phyloP scores from a whole-genome alignment of 1,140 invertebrate genomes.

The Asobara japonica region DNA sequence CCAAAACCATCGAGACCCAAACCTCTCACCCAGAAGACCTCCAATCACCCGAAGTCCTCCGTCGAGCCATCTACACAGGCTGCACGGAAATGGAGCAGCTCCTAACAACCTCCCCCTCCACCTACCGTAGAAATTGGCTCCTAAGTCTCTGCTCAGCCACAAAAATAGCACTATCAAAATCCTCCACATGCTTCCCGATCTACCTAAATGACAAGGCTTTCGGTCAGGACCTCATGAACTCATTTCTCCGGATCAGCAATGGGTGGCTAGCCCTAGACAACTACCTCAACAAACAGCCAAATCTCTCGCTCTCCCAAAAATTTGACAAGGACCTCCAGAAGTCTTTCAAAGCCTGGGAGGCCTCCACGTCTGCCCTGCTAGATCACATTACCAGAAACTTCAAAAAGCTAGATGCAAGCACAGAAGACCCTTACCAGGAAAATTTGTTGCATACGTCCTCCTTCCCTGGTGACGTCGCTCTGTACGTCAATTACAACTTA shows the following conservation, averaged over 20 bases:
- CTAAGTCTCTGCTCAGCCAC: slow-evolving; percentile 51
- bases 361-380: slow-evolving; percentile 49
- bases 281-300: slow-evolving; percentile 58
- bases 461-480: slow-evolving; percentile 58
- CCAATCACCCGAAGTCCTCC: slow-evolving; percentile 42
- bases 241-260: slow-evolving; percentile 56
- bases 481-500: slow-evolving; percentile 51
- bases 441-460: slow-evolving; percentile 32
- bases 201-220: slow-evolving; percentile 53
- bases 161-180: slow-evolving; percentile 55
- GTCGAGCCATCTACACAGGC: slow-evolving; percentile 51
- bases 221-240: slow-evolving; percentile 53
- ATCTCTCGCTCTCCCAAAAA: slow-evolving; percentile 50
- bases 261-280: slow-evolving; percentile 61
- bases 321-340: slow-evolving; percentile 45
- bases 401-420: slow-evolving; percentile 42
- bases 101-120: slow-evolving; percentile 37
- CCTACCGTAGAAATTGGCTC: slow-evolving; percentile 46
- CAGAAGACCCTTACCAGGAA: slow-evolving; percentile 25
- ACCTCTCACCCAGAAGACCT: slow-evolving; percentile 6
- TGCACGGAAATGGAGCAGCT: slow-evolving; percentile 54
- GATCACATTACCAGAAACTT: slow-evolving; percentile 50
- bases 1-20: not conserved
- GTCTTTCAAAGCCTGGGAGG: slow-evolving; percentile 56
- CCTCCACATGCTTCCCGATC: slow-evolving; percentile 53